Evolutionary conservation across 35 echinoderm and acorn worm species (phyloP).

Genomic region (Lytechinus variegatus): DNA sequence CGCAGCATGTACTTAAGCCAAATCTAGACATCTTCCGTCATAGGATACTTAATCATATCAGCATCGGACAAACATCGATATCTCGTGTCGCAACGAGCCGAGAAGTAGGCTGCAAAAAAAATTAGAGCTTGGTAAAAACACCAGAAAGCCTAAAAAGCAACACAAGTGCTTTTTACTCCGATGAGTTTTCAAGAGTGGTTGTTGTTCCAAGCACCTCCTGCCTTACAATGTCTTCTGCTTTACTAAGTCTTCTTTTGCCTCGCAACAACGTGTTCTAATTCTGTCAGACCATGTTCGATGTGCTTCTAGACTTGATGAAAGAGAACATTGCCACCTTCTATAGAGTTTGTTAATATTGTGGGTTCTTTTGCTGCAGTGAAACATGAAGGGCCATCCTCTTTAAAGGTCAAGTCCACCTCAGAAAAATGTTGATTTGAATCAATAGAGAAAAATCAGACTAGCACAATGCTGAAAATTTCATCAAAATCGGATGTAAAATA

Average conservation of each 20-base stretch:
- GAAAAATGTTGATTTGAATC: no score
- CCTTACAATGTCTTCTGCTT: not conserved
- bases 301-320: not conserved
- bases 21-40: slow-evolving; percentile 11
- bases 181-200: not conserved
- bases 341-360: not conserved
- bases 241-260: not conserved
- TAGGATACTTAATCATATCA: slow-evolving; percentile 20
- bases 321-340: not conserved
- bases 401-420: no score
- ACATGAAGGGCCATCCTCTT: no score
- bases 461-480: no score
- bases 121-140: not conserved
- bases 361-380: no score
- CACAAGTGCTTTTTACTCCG: not conserved
- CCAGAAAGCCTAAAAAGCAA: not conserved
- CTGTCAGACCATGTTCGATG: not conserved
- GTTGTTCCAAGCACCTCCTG: not conserved
- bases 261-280: not conserved
- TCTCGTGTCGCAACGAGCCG: not conserved
- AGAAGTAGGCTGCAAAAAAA: slow-evolving; percentile 3
- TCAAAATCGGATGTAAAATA: no score
- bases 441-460: no score
- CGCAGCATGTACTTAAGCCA: slow-evolving; percentile 1
- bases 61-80: slow-evolving; percentile 10